A percentile compares a stretch with the other conserved stretches of the same genome.
Conservation (phyloP, 2,888 invertebrate genomes). For the Rhingia campestris region DNA sequence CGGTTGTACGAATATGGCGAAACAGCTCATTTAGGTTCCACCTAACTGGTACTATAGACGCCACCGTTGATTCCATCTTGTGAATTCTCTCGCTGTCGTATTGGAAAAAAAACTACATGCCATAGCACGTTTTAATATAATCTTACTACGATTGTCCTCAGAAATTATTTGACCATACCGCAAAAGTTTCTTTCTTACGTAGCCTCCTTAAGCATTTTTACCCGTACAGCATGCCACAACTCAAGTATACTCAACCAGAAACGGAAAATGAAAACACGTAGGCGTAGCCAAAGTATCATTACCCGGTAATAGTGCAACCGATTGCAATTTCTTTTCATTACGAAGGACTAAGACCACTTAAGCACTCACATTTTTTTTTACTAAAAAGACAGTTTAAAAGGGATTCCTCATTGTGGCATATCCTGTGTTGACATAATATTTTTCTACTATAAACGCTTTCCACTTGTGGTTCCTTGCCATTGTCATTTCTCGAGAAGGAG, state of each 20-base stretch:
- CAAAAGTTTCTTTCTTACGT: not conserved
- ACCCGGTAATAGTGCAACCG: not conserved
- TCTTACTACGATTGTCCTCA: no score
- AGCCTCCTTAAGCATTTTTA: no score
- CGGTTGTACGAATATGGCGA: no score
- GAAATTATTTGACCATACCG: not conserved
- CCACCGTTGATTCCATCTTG: no score
- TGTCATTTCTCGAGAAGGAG: not conserved
- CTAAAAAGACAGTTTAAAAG: not conserved
- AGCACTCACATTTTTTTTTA: not conserved
- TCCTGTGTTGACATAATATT: slow-evolving; percentile 33
- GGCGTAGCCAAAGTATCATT: not conserved
- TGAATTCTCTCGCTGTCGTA: no score
- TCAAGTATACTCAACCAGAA: slow-evolving; percentile 3
- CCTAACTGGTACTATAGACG: no score
- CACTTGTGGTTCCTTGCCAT: not conserved
- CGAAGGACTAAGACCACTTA: not conserved
- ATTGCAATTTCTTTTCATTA: slow-evolving; percentile 12
- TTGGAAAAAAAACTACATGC: no score
- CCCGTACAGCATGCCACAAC: not conserved
- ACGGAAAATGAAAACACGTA: not conserved
- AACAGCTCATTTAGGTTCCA: no score
- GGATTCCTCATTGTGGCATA: slow-evolving; percentile 4
- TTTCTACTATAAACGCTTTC: slow-evolving; percentile 7
- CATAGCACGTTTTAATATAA: no score